phyloP scores from a whole-genome alignment of 2,888 invertebrate species.

The Odontothrips loti region DNA sequence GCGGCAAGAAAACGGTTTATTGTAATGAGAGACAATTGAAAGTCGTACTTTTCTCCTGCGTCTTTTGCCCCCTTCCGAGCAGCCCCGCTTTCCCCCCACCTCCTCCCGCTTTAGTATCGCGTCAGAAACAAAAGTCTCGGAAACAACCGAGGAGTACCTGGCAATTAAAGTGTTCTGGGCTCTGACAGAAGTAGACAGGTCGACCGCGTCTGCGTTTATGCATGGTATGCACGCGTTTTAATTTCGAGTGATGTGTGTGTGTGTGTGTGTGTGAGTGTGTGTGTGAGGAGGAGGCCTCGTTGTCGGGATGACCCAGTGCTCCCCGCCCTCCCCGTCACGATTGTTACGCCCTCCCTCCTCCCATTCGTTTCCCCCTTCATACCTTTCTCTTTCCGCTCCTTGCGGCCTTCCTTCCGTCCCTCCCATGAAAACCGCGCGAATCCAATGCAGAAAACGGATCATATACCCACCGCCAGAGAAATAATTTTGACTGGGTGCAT shows the following conservation, averaged over 20 bases:
- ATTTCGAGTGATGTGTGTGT: background rate
- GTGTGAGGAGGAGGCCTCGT: background rate
- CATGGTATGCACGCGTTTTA: slow-evolving; percentile 7
- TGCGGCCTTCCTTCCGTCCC: too few relatives aligned
- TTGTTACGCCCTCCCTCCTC: background rate
- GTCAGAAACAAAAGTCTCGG: too few relatives aligned
- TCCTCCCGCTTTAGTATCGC: too few relatives aligned
- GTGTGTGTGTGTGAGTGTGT: slow-evolving; percentile 4
- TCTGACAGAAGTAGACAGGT: slow-evolving; percentile 3
- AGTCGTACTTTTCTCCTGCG: background rate
- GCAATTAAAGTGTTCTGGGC: background rate
- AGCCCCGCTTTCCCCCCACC: too few relatives aligned
- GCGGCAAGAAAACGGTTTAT: background rate
- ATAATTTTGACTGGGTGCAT: too few relatives aligned
- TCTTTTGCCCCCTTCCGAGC: too few relatives aligned
- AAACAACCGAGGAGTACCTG: background rate
- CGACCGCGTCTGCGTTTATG: background rate
- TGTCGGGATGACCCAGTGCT: background rate
- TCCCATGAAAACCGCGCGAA: too few relatives aligned
- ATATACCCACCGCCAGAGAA: too few relatives aligned
- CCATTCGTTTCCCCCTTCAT: background rate
- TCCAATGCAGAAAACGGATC: too few relatives aligned
- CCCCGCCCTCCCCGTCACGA: background rate
- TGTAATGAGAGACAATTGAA: slow-evolving; percentile 4
- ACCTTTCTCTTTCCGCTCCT: too few relatives aligned